These are phyloP conservation scores for Panthera uncia DNA, from an alignment of 2,113 vertebrate genomes.

Conservation along the genomic window DNA sequence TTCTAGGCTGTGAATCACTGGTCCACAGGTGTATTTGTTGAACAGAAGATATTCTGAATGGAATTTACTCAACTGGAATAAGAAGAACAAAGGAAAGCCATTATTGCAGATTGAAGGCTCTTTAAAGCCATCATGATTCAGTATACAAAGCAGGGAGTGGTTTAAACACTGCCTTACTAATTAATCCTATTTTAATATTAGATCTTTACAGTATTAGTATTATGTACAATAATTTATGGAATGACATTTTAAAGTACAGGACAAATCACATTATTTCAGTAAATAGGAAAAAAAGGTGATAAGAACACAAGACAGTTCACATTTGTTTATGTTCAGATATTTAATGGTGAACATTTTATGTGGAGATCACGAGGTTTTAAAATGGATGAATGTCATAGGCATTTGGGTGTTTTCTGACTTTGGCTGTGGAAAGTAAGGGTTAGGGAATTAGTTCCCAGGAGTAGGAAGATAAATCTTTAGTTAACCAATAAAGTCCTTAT, in stretches of 20 bases:
- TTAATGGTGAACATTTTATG: not conserved
- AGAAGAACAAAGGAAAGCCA: slow-evolving; percentile 9
- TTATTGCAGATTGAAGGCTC: not conserved
- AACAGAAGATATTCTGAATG: not conserved
- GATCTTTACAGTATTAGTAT: not conserved
- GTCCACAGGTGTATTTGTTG: not conserved
- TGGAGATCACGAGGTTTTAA: not conserved
- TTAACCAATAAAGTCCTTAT: not conserved
- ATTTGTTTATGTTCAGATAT: not conserved
- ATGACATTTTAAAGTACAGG: slow-evolving; percentile 12
- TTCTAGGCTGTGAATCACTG: not conserved
- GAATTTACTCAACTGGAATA: not conserved
- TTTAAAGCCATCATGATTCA: slow-evolving; percentile 16
- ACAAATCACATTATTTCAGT: not conserved
- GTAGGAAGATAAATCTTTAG: not conserved
- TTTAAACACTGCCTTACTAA: not conserved
- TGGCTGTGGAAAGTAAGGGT: not conserved
- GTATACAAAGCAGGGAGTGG: not conserved
- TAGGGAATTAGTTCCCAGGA: not conserved
- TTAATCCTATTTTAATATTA: slow-evolving; percentile 39
- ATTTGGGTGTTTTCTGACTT: slow-evolving; percentile 5
- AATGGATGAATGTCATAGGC: not conserved
- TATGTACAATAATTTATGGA: not conserved
- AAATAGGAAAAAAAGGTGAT: not conserved
- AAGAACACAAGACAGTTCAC: not conserved